Percentiles rank a stretch among this genome's conserved stretches.
Evolutionary conservation across 2,888 invertebrate species (phyloP).

Genomic region (Tineola bisselliella): DNA sequence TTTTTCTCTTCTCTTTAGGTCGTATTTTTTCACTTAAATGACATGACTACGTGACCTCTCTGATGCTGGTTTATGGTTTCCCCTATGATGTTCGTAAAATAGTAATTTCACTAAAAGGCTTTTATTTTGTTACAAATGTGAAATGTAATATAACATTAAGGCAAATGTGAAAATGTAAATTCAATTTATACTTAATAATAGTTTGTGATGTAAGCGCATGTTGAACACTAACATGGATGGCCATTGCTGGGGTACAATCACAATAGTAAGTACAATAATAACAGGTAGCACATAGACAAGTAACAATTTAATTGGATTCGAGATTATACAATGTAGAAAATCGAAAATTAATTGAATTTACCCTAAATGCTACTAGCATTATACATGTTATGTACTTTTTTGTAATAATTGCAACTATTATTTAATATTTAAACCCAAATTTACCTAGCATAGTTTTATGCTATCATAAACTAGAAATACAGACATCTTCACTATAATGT

Average conservation of each 20-base stretch:
- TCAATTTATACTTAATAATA: too few relatives aligned
- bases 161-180: not conserved
- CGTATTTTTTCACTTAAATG: slow-evolving; percentile 68
- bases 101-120: slow-evolving; percentile 12
- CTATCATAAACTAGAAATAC: slow-evolving; percentile 50
- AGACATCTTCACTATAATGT: slow-evolving; percentile 54
- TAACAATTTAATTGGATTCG: too few relatives aligned
- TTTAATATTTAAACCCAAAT: slow-evolving; percentile 22
- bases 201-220: too few relatives aligned
- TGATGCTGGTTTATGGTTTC: slow-evolving; percentile 28
- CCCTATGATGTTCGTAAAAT: slow-evolving; percentile 17
- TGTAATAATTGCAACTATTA: not conserved
- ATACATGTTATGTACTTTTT: too few relatives aligned
- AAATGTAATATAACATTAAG: not conserved
- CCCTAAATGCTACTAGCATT: too few relatives aligned
- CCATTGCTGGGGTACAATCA: too few relatives aligned
- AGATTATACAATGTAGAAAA: too few relatives aligned
- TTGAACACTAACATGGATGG: too few relatives aligned
- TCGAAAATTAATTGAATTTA: too few relatives aligned
- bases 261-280: too few relatives aligned
- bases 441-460: slow-evolving; percentile 53
- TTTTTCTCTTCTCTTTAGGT: slow-evolving; percentile 58
- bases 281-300: too few relatives aligned
- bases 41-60: slow-evolving; percentile 55
- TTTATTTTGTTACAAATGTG: slow-evolving; percentile 10